Conservation (phyloP, 2,113 vertebrate genomes). For the Genyomyrus donnyi region DNA sequence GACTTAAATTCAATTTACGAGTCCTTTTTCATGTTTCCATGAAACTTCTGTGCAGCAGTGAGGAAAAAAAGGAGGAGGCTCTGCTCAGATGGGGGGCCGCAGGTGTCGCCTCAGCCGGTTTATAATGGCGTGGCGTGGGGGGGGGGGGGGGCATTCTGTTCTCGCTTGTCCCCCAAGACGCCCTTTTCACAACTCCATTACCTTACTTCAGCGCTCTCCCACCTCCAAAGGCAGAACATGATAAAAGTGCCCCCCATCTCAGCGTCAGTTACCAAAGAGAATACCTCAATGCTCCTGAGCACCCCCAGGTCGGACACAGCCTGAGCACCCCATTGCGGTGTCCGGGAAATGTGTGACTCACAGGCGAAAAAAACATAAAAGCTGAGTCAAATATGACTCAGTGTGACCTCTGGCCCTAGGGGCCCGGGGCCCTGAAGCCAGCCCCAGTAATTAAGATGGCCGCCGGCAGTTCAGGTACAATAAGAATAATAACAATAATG, state of each 20-base stretch:
- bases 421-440: neutral
- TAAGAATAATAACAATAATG: slow-evolving; percentile 1
- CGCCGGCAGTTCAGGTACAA: neutral
- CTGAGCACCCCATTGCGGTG: neutral
- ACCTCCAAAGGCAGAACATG: slow-evolving; percentile 53
- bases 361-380: neutral
- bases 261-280: neutral
- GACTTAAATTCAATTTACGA: slow-evolving; percentile 51
- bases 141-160: neutral
- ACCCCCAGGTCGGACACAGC: neutral
- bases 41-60: slow-evolving; percentile 31
- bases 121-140: slow-evolving; percentile 47
- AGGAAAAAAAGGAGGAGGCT: neutral
- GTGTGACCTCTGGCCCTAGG: neutral
- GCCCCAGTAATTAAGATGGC: neutral
- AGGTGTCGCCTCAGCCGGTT: slow-evolving; percentile 44
- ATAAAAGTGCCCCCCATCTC: slow-evolving; percentile 49
- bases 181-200: slow-evolving; percentile 30
- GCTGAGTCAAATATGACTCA: neutral
- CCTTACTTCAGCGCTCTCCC: slow-evolving; percentile 25
- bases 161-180: neutral
- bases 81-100: slow-evolving; percentile 35
- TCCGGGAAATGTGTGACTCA: neutral
- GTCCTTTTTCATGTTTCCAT: slow-evolving; percentile 54
- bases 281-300: neutral